phyloP scores from a whole-genome alignment of 1,140 invertebrate genomes.

The Gryon sp. region DNA sequence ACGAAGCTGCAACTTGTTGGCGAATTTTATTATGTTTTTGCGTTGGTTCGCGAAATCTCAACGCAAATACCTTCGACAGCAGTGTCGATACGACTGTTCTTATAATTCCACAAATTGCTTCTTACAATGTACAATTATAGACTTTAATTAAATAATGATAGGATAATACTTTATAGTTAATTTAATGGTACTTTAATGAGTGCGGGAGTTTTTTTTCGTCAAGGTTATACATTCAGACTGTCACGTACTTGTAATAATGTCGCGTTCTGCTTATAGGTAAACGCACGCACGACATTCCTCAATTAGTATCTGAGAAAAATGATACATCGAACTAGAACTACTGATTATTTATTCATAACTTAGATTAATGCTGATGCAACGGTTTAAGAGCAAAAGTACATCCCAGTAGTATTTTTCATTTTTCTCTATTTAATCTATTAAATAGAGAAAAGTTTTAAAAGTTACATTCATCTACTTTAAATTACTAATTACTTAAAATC shows the following conservation, averaged over 20 bases:
- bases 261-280: constrained; percentile 60
- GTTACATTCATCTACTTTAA: too few relatives aligned
- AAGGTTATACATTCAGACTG: constrained; percentile 52
- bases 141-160: constrained; percentile 64
- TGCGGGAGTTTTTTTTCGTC: constrained; percentile 55
- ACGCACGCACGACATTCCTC: constrained; percentile 62
- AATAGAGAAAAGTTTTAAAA: too few relatives aligned
- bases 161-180: constrained; percentile 60
- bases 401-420: too few relatives aligned
- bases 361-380: constrained; percentile 52
- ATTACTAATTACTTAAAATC: too few relatives aligned
- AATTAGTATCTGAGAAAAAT: constrained; percentile 60
- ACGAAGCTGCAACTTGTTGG: constrained; percentile 12
- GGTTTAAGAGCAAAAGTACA: constrained; percentile 49
- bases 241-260: constrained; percentile 61
- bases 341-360: constrained; percentile 57
- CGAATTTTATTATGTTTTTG: constrained; percentile 29
- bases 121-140: constrained; percentile 62
- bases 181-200: constrained; percentile 63
- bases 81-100: constrained; percentile 31
- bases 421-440: too few relatives aligned
- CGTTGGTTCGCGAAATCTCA: constrained; percentile 14
- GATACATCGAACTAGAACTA: constrained; percentile 58
- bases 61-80: constrained; percentile 29
- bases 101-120: constrained; percentile 49